Conservation (phyloP, 2,888 invertebrate species). For the Asteroscopus sphinx region DNA sequence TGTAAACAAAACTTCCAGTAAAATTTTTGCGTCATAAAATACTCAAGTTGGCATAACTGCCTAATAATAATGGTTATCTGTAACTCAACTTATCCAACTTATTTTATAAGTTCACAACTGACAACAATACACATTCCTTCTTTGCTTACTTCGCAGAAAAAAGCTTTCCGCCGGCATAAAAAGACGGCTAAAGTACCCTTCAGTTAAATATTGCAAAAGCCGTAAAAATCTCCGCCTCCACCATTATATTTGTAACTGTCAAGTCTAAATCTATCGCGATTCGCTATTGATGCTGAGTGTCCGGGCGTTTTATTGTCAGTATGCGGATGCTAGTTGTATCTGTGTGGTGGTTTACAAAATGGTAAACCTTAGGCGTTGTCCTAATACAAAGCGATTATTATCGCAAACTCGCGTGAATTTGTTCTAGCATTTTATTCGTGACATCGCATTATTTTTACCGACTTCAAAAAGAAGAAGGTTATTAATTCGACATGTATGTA, state of each 20-base stretch:
- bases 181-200: constrained; percentile 10
- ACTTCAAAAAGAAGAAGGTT: too few species aligned
- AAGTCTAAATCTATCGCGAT: constrained; percentile 47
- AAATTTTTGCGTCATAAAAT: too few species aligned
- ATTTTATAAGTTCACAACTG: background rate
- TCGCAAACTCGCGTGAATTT: too few species aligned
- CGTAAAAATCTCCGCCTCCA: constrained; percentile 34
- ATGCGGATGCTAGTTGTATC: constrained; percentile 13
- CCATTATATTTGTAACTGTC: constrained; percentile 47
- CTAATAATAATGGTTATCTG: too few species aligned
- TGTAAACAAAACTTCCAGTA: too few species aligned
- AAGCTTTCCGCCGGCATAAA: constrained; percentile 5
- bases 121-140: background rate
- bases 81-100: background rate
- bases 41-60: too few species aligned
- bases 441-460: too few species aligned
- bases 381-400: too few species aligned
- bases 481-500: too few species aligned
- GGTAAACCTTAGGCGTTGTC: too few species aligned
- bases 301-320: constrained; percentile 43
- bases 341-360: too few species aligned
- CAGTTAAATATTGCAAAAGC: constrained; percentile 31
- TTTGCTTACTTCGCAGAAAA: background rate
- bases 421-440: too few species aligned
- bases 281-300: constrained; percentile 31